phyloP scores from a whole-genome alignment of 2,113 vertebrate genomes.

The Rhegmatorhina hoffmannsi region DNA sequence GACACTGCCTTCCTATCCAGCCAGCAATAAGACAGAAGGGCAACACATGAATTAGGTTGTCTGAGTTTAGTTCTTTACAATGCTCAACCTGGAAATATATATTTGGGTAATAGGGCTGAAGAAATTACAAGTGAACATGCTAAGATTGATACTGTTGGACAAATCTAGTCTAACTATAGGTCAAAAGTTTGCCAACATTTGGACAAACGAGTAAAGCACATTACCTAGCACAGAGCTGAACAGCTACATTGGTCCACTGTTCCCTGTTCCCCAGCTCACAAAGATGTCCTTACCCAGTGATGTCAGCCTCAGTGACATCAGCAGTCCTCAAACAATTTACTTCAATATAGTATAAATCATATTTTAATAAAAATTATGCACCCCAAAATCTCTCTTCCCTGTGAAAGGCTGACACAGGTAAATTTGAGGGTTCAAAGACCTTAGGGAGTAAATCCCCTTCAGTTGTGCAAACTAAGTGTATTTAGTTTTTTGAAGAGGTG shows the following conservation, averaged over 20 bases:
- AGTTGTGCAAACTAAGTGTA: not conserved
- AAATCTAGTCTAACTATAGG: not conserved
- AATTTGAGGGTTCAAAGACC: not conserved
- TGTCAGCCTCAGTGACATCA: not conserved
- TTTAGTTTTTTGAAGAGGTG: not conserved
- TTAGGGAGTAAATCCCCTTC: not conserved
- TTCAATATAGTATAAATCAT: not conserved
- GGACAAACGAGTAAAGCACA: not conserved
- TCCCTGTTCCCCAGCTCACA: not conserved
- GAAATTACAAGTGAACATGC: not conserved
- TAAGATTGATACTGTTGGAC: not conserved
- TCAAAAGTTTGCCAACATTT: not conserved
- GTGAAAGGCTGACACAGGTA: not conserved
- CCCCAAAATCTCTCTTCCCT: not conserved
- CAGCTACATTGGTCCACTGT: not conserved
- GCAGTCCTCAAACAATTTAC: not conserved
- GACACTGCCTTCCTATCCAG: not conserved
- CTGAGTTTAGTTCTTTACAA: not conserved
- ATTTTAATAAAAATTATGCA: not conserved
- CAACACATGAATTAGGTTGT: not conserved
- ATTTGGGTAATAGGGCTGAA: not conserved
- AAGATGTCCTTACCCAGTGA: not conserved
- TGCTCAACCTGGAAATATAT: not conserved
- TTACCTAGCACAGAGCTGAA: not conserved
- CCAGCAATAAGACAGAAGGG: not conserved